These are phyloP conservation scores for Geococcyx californianus DNA, from an alignment of 2,113 vertebrate species.

Conservation along the genomic window DNA sequence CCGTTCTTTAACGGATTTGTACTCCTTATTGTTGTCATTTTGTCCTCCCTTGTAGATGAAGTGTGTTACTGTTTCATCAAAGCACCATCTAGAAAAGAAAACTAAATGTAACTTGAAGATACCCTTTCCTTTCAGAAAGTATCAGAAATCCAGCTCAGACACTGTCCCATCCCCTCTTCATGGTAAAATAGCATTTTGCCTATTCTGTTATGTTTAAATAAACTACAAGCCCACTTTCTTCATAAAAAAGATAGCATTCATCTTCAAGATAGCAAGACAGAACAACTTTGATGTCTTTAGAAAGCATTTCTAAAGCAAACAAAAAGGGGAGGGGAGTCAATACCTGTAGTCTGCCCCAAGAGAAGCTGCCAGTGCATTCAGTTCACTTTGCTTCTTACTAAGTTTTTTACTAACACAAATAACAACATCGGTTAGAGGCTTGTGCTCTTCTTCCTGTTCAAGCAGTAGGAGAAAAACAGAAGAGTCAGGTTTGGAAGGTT, in stretches of 20 bases:
- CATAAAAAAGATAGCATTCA: background rate
- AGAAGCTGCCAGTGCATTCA: constrained; percentile 89
- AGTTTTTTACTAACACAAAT: constrained; percentile 95
- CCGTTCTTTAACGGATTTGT: constrained; percentile 88
- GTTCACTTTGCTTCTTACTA: constrained; percentile 88
- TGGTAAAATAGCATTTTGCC: background rate
- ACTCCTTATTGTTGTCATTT: constrained; percentile 91
- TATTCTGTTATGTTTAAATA: background rate
- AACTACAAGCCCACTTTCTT: background rate
- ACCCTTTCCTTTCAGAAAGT: background rate
- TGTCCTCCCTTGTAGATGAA: constrained; percentile 95
- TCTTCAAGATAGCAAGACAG: background rate
- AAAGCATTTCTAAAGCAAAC: background rate
- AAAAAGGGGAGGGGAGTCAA: no score
- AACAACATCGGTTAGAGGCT: constrained; percentile 82
- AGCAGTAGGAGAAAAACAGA: background rate
- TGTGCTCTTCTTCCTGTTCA: constrained; percentile 68
- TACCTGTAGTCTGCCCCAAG: constrained; percentile 97
- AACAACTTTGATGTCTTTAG: background rate
- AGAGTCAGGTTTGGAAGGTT: background rate
- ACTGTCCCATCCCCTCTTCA: background rate
- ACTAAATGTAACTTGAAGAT: background rate
- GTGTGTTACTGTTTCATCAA: constrained; percentile 95
- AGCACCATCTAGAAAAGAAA: constrained; percentile 84
- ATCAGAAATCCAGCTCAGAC: background rate